Evolutionary conservation across 2,113 vertebrate species (phyloP).

Genomic region (Xiphophorus couchianus): DNA sequence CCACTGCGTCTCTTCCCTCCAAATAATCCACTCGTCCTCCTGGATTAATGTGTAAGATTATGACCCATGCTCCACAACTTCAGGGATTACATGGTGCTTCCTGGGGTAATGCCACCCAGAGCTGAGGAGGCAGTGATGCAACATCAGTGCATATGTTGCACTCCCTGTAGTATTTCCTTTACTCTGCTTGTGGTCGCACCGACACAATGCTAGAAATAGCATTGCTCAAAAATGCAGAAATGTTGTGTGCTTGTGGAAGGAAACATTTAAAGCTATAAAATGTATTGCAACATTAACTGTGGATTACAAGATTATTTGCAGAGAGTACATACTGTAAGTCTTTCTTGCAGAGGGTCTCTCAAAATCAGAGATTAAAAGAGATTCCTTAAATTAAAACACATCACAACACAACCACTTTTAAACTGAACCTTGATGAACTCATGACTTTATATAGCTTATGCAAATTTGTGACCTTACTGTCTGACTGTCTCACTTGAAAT

Average conservation of each 20-base stretch:
- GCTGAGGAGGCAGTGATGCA: neutral
- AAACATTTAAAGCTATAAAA: neutral
- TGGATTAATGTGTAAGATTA: conserved; percentile 62
- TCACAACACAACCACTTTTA: too few species aligned
- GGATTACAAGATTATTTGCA: neutral
- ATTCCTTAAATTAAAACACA: too few species aligned
- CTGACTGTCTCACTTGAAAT: too few species aligned
- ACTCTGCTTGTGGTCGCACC: neutral
- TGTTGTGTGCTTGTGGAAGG: neutral
- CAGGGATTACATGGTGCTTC: conserved; percentile 43
- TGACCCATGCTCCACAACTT: conserved; percentile 31
- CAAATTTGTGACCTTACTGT: too few species aligned
- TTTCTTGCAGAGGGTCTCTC: too few species aligned
- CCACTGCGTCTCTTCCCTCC: neutral
- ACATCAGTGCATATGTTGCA: neutral
- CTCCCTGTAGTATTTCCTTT: neutral
- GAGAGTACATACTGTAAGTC: neutral
- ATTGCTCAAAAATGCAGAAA: neutral
- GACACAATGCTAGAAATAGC: neutral
- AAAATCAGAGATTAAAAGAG: too few species aligned
- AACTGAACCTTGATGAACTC: too few species aligned
- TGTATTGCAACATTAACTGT: neutral
- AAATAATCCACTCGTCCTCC: conserved; percentile 42
- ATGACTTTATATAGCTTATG: too few species aligned
- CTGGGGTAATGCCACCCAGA: conserved; percentile 5